Evolutionary conservation across 2,888 invertebrate species (phyloP).

Genomic region (Petrophora chlorosata): DNA sequence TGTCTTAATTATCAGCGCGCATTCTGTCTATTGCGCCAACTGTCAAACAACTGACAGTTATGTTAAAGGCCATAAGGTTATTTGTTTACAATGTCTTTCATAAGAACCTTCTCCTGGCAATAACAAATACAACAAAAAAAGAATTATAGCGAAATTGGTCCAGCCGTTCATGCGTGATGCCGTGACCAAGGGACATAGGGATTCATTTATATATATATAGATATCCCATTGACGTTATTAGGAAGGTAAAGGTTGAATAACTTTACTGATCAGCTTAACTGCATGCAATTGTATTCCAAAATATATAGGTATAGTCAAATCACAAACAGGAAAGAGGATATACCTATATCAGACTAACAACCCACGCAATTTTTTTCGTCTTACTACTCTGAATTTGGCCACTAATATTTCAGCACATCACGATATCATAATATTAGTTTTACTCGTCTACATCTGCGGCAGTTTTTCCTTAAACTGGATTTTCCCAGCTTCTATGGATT

Average conservation of each 20-base stretch:
- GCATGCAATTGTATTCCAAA: background rate
- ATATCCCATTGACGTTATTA: background rate
- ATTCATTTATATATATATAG: background rate
- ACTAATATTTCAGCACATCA: slow-evolving; percentile 4
- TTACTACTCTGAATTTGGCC: background rate
- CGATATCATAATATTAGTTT: slow-evolving; percentile 1
- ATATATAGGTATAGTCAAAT: too few relatives aligned
- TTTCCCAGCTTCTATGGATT: background rate
- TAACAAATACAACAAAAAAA: too few relatives aligned
- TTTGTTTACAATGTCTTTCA: too few relatives aligned
- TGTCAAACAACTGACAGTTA: too few relatives aligned
- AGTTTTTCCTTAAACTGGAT: slow-evolving; percentile 10
- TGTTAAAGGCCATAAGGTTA: too few relatives aligned
- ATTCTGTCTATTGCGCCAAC: too few relatives aligned
- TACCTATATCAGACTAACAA: too few relatives aligned
- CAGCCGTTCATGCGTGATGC: too few relatives aligned
- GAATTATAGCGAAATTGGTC: too few relatives aligned
- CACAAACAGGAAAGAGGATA: background rate
- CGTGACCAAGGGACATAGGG: too few relatives aligned
- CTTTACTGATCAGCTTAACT: background rate
- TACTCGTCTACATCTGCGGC: slow-evolving; percentile 1
- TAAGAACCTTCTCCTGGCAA: too few relatives aligned
- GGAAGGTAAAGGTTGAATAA: background rate
- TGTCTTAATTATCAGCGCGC: too few relatives aligned
- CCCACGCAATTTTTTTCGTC: background rate